phyloP scores from a whole-genome alignment of 2,888 invertebrate genomes.

The Torymus aiolomorphi region DNA sequence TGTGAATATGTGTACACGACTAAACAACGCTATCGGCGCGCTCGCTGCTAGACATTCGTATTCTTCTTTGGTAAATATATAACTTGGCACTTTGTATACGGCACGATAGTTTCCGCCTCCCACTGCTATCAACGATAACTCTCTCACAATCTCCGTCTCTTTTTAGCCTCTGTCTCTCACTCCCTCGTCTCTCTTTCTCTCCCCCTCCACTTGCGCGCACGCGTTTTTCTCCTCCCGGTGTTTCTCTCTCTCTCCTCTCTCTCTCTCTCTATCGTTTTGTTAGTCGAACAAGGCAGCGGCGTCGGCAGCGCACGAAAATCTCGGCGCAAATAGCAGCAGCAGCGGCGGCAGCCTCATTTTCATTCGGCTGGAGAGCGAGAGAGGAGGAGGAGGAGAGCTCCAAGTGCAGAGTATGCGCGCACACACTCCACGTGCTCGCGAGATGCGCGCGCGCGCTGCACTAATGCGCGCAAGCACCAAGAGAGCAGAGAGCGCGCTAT shows the following conservation, averaged over 20 bases:
- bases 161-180: constrained; percentile 53
- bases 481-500: background rate
- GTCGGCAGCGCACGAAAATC: constrained; percentile 24
- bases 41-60: constrained; percentile 32
- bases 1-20: too few relatives aligned
- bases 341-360: background rate
- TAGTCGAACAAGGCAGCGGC: background rate
- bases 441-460: constrained; percentile 10
- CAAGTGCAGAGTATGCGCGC: too few relatives aligned
- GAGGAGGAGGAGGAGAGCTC: too few relatives aligned
- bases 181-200: constrained; percentile 54
- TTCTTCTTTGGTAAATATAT: constrained; percentile 37
- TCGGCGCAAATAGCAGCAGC: constrained; percentile 20
- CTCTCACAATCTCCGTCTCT: constrained; percentile 7
- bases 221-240: background rate
- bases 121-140: constrained; percentile 38
- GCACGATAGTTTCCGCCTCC: constrained; percentile 50
- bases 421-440: constrained; percentile 21
- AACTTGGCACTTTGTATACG: constrained; percentile 33
- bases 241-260: background rate
- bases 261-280: constrained; percentile 29
- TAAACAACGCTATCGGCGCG: constrained; percentile 11
- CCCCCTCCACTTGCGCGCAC: constrained; percentile 1
- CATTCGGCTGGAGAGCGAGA: constrained; percentile 1
- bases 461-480: background rate